Percentiles rank a stretch among this genome's conserved stretches.
phyloP scores from a whole-genome alignment of 2,888 invertebrate species.

The Agriopis leucophaearia region DNA sequence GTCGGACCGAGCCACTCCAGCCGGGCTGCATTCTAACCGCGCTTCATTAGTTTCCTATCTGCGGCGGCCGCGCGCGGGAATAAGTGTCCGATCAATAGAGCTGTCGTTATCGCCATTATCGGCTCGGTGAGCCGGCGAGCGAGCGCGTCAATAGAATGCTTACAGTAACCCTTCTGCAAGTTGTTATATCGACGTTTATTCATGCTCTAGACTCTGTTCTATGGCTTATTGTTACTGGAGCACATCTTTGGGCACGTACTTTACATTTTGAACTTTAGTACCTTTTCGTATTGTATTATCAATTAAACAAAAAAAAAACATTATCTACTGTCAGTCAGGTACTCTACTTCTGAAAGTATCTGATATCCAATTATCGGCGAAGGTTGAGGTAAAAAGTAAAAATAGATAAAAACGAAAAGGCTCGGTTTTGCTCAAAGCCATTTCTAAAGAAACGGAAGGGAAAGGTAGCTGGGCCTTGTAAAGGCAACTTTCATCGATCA shows the following conservation, averaged over 20 bases:
- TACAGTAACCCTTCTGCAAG: constrained; percentile 26
- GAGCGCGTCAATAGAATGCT: constrained; percentile 30
- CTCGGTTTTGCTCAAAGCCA: constrained; percentile 11
- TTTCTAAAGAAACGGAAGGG: constrained; percentile 34
- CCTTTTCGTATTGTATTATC: not conserved
- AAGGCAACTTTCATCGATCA: constrained; percentile 46
- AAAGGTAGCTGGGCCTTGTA: constrained; percentile 30
- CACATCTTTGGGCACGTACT: not conserved
- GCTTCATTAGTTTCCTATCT: constrained; percentile 60
- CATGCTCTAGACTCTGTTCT: constrained; percentile 20
- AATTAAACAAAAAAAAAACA: not conserved
- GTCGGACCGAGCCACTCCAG: not conserved
- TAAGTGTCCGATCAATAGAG: constrained; percentile 54
- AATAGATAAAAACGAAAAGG: constrained; percentile 20
- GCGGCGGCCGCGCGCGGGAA: constrained; percentile 38
- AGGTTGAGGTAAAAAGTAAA: constrained; percentile 9
- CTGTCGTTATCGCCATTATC: constrained; percentile 47
- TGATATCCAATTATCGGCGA: constrained; percentile 1
- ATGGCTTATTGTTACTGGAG: constrained; percentile 14
- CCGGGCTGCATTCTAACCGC: constrained; percentile 38
- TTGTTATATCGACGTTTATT: constrained; percentile 29
- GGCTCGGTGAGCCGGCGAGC: constrained; percentile 42
- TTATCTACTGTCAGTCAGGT: not conserved
- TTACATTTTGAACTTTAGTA: not conserved
- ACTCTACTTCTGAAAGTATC: not conserved